These are phyloP conservation scores for Acropora tenuis DNA, from an alignment of 64 coral and sea anemone species.

Conservation along the genomic window DNA sequence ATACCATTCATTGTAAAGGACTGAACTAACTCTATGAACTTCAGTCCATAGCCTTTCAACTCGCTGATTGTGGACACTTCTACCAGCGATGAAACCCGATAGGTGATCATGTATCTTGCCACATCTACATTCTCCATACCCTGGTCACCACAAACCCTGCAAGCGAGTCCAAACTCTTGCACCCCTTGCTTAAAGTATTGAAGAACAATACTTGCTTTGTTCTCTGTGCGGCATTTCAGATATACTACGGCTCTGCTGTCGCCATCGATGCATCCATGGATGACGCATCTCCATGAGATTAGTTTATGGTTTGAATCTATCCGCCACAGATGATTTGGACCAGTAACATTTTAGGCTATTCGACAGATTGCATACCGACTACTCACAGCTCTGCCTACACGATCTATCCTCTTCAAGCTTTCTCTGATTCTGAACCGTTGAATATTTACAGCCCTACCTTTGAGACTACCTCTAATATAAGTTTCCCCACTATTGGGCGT, in stretches of 20 bases:
- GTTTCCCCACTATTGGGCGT: constrained; percentile 82
- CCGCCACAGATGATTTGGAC: constrained; percentile 37
- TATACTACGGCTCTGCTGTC: constrained; percentile 29
- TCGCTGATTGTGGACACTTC: constrained; percentile 51
- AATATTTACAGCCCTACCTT: constrained; percentile 50
- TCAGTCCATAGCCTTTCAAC: constrained; percentile 54
- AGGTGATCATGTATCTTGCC: constrained; percentile 43
- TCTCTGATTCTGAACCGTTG: constrained; percentile 43
- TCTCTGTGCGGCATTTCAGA: constrained; percentile 45
- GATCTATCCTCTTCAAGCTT: constrained; percentile 46
- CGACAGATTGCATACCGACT: constrained; percentile 51
- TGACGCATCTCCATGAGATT: constrained; percentile 35
- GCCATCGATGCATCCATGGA: constrained; percentile 64
- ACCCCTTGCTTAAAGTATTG: constrained; percentile 38
- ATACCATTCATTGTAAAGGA: constrained; percentile 43
- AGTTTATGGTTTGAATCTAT: constrained; percentile 46
- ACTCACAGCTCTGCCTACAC: constrained; percentile 47
- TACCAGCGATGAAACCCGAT: constrained; percentile 30
- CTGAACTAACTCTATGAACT: constrained; percentile 31
- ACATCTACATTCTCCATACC: constrained; percentile 58
- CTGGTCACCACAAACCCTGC: constrained; percentile 33
- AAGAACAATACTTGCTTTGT: constrained; percentile 47
- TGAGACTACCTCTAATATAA: constrained; percentile 64
- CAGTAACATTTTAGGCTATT: constrained; percentile 30
- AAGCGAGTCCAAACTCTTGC: constrained; percentile 52